Conservation (phyloP, 2,797 vertebrate genomes). For the Danio jaintianensis region DNA sequence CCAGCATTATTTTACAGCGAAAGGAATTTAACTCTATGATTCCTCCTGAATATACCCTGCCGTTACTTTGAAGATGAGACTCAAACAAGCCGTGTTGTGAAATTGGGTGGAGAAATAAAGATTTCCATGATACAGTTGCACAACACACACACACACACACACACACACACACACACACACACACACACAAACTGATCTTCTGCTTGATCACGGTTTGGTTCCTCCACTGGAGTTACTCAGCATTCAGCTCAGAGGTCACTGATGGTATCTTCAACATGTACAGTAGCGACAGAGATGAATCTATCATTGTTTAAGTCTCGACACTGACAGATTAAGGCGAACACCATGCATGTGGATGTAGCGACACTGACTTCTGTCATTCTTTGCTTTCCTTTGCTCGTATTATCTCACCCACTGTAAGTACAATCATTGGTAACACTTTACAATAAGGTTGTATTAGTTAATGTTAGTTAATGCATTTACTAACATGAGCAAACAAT, state of each 20-base stretch:
- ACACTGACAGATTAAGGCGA: not conserved
- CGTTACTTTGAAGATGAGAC: not conserved
- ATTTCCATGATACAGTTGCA: not conserved
- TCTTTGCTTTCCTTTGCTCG: constrained; percentile 42
- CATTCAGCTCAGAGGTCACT: not conserved
- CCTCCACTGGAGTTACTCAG: constrained; percentile 12
- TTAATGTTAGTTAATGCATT: too few relatives aligned
- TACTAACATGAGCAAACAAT: too few relatives aligned
- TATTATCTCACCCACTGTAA: constrained; percentile 50
- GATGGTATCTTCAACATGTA: constrained; percentile 12
- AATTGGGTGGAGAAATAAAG: constrained; percentile 2
- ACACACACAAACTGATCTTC: not conserved
- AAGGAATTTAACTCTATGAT: too few relatives aligned
- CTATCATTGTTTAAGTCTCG: not conserved
- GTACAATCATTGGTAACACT: too few relatives aligned
- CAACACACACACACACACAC: too few relatives aligned
- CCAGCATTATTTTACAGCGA: too few relatives aligned
- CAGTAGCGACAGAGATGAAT: not conserved
- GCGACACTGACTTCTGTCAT: constrained; percentile 27
- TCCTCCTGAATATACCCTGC: too few relatives aligned
- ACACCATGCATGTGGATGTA: constrained; percentile 30
- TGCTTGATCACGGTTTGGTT: constrained; percentile 20
- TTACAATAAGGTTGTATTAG: too few relatives aligned
- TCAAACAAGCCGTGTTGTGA: not conserved
- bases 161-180: too few relatives aligned